Conservation (phyloP, 2,113 vertebrate genomes). For the Thinocorus orbignyianus region DNA sequence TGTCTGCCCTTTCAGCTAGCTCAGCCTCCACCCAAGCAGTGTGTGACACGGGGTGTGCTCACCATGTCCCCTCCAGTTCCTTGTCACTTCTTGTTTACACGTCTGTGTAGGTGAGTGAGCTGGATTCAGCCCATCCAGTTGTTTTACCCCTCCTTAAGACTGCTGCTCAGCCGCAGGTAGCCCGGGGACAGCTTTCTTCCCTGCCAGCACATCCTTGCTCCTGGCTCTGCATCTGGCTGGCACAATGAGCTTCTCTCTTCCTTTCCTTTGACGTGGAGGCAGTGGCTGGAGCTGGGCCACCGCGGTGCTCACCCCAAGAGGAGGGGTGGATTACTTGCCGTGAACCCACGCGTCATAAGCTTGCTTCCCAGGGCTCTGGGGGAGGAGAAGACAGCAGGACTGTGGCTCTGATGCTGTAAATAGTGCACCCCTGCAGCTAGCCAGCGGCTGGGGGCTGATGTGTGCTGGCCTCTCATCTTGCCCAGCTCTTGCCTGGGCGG, state of each 20-base stretch:
- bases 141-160: slow-evolving; percentile 44
- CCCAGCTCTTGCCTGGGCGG: not conserved
- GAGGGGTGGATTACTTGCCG: not conserved
- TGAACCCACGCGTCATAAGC: not conserved
- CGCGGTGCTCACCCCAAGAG: accelerated
- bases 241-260: not conserved
- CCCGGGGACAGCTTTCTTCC: not conserved
- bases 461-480: not conserved
- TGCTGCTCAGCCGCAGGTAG: slow-evolving; percentile 50
- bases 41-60: not conserved
- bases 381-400: not conserved
- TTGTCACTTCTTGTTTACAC: slow-evolving; percentile 75
- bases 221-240: not conserved
- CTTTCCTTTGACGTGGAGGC: not conserved
- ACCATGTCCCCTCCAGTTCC: slow-evolving; percentile 36
- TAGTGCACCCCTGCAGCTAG: not conserved
- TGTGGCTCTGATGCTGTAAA: slow-evolving; percentile 12
- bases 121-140: slow-evolving; percentile 70
- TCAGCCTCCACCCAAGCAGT: not conserved
- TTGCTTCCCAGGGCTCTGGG: not conserved
- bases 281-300: not conserved
- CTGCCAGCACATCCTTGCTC: not conserved
- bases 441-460: not conserved
- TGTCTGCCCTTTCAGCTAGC: not conserved
- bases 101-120: slow-evolving; percentile 62